Percentiles rank a stretch among this genome's conserved stretches.
These are phyloP conservation scores for Therioaphis trifolii DNA, from an alignment of 2,888 invertebrate genomes.

Conservation along the genomic window DNA sequence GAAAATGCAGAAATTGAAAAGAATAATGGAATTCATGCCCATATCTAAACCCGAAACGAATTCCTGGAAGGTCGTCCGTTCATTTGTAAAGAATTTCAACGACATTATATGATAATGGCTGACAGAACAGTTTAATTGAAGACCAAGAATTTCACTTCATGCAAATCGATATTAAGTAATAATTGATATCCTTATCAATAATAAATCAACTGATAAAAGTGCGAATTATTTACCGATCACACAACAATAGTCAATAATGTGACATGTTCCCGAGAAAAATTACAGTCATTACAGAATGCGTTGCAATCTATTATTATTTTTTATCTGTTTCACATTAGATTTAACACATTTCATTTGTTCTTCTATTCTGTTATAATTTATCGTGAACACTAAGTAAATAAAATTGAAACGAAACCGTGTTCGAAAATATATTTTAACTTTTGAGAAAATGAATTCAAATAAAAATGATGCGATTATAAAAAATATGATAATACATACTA, in stretches of 20 bases:
- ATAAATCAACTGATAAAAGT: too few relatives aligned
- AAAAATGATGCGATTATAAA: too few relatives aligned
- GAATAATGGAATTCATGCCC: constrained; percentile 54
- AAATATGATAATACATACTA: too few relatives aligned
- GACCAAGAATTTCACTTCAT: constrained; percentile 29
- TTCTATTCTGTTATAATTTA: too few relatives aligned
- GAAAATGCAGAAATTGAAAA: constrained; percentile 61
- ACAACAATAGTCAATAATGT: not conserved
- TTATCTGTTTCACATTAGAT: not conserved
- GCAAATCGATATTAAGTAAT: too few relatives aligned
- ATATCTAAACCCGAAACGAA: constrained; percentile 40
- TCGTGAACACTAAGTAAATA: too few relatives aligned
- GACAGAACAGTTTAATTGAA: constrained; percentile 23
- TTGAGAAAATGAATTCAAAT: too few relatives aligned
- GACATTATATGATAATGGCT: constrained; percentile 51
- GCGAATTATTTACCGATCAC: too few relatives aligned
- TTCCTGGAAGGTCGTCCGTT: constrained; percentile 36
- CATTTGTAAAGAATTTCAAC: constrained; percentile 59
- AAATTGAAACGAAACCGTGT: too few relatives aligned
- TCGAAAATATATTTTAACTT: too few relatives aligned
- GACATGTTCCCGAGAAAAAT: not conserved
- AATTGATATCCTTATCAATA: too few relatives aligned
- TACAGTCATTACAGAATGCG: not conserved
- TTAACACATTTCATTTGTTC: not conserved
- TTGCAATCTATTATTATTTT: not conserved